Percentiles rank a stretch among this genome's conserved stretches.
Evolutionary conservation across 1,140 invertebrate species (phyloP).

Genomic region (Brachystomella parvula): DNA sequence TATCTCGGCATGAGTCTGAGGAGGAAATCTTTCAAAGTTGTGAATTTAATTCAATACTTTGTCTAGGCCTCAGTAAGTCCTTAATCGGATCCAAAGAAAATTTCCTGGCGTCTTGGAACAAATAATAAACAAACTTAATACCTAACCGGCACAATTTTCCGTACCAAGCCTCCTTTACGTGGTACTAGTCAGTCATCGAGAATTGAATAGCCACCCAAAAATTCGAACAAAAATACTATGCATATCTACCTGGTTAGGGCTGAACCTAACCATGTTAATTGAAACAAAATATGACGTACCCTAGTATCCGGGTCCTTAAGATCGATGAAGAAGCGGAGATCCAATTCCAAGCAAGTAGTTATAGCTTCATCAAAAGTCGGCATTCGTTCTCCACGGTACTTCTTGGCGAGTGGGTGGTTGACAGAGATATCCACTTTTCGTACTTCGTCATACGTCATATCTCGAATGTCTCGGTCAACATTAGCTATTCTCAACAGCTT

Average conservation of each 20-base stretch:
- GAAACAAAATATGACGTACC: slow-evolving; percentile 40
- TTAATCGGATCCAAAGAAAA: slow-evolving; percentile 4
- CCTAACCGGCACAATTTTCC: not conserved
- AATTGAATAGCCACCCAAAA: too few relatives aligned
- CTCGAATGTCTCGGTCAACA: slow-evolving; percentile 47
- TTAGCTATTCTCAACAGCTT: slow-evolving; percentile 60
- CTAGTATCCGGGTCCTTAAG: slow-evolving; percentile 51
- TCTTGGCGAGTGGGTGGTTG: slow-evolving; percentile 55
- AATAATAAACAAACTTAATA: slow-evolving; percentile 9
- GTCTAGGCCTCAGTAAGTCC: not conserved
- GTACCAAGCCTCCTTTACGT: not conserved
- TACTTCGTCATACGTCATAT: slow-evolving; percentile 53
- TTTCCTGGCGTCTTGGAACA: not conserved
- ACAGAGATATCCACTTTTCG: slow-evolving; percentile 53
- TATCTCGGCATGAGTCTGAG: slow-evolving; percentile 8
- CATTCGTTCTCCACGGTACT: slow-evolving; percentile 49
- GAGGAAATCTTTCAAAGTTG: slow-evolving; percentile 3
- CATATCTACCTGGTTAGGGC: too few relatives aligned
- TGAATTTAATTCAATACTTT: not conserved
- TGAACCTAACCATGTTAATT: too few relatives aligned
- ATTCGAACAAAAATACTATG: too few relatives aligned
- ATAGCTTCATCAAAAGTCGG: slow-evolving; percentile 53
- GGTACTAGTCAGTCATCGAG: too few relatives aligned
- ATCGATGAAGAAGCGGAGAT: slow-evolving; percentile 56
- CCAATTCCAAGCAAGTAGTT: slow-evolving; percentile 47